Base-by-base conservation (phyloP, 2,113 vertebrate species). In the Heliornis fulica region DNA sequence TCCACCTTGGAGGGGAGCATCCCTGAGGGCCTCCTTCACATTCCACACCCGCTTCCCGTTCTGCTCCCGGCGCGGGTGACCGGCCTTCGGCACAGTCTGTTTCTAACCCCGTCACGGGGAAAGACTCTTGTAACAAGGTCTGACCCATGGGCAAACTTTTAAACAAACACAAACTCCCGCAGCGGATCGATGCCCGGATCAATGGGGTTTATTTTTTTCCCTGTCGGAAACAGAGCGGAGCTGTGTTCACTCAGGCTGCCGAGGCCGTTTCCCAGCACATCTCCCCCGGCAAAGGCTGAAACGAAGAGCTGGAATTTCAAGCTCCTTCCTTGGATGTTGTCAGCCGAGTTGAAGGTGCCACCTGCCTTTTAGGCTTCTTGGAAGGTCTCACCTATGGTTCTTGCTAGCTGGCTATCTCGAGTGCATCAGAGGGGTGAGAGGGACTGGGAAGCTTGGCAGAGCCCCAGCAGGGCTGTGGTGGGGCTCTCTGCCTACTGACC, bases 181-280 rank as follows among this genome's bases (percentile, higher is more conserved):
- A 86, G 70, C 90, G 41, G 29, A 94, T 96, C 94, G 57, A 94
- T 96, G 91, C 46, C 34, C 63, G 41, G 83, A 96, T 97, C 94
- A 81, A 94, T 95, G 66, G n/a, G 4, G 0, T 46, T 19, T 1
- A 77, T 94, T 90, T 83, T 76, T 70, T 21, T 51, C 32, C 79
- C 70, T 72, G 45, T 89, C 78, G 70, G 59, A 92, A 94, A 90
- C 12, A 79, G 60, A 45, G 40, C 81, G 36, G 29, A 46, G 75
- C 82, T 83, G 32, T 77, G 89, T 90, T 53, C 70, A 41, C 54
- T 91, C 56, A 12, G 25, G 56, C 40, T 65, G 50, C 80, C 51
- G 36, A 78, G 80, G 32, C 54, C 66, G 36, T 72, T 94, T 87
- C 81, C 93, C 36, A 46, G 77, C 57, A 32, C 54, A 19, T 71